Evolutionary conservation across 2,797 vertebrate species (phyloP).

Genomic region (Cynopterus sphinx): DNA sequence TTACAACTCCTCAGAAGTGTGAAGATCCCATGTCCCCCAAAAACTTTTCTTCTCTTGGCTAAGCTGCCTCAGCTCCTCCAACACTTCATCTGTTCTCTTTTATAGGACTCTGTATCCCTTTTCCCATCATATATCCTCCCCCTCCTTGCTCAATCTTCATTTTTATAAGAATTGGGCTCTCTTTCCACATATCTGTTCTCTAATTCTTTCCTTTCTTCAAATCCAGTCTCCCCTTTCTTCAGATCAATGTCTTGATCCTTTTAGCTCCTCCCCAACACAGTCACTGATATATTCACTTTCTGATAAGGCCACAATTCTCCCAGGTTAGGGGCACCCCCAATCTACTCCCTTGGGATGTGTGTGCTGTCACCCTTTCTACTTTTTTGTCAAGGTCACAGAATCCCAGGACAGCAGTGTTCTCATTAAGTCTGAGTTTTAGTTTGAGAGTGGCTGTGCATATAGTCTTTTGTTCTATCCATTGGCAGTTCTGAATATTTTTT

Average conservation of each 20-base stretch:
- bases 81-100: not conserved
- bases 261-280: not conserved
- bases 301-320: not conserved
- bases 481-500: not conserved
- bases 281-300: slow-evolving; percentile 4
- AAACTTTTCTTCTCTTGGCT: slow-evolving; percentile 19
- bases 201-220: slow-evolving; percentile 28
- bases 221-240: not conserved
- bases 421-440: slow-evolving; percentile 24
- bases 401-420: not conserved
- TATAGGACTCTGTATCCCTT: not conserved
- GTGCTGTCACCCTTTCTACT: not conserved
- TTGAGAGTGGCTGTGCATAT: not conserved
- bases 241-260: not conserved
- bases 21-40: not conserved
- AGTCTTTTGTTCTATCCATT: not conserved
- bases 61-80: slow-evolving; percentile 5
- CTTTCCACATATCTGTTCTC: not conserved
- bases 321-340: not conserved
- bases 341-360: not conserved
- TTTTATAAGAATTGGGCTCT: slow-evolving; percentile 38
- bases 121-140: not conserved
- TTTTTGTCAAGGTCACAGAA: slow-evolving; percentile 30
- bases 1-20: not conserved
- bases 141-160: not conserved